phyloP scores from a whole-genome alignment of 2,888 invertebrate genomes.

The Sisyra nigra region DNA sequence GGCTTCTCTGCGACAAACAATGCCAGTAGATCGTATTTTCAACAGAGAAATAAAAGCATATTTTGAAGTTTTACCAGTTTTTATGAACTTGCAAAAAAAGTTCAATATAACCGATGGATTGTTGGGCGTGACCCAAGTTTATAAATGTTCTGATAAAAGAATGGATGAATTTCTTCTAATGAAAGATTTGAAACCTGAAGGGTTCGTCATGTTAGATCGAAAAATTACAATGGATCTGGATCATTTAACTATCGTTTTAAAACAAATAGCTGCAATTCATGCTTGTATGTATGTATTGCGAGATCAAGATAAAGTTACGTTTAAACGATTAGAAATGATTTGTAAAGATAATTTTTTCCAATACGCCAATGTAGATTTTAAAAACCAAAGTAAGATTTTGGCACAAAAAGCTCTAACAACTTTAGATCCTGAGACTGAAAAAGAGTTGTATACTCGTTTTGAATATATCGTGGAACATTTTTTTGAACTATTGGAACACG shows the following conservation, averaged over 20 bases:
- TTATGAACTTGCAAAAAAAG: conserved; percentile 10
- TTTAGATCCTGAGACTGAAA: too few relatives aligned
- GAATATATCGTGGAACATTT: too few relatives aligned
- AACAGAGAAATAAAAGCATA: conserved; percentile 7
- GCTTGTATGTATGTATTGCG: not conserved
- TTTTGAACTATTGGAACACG: too few relatives aligned
- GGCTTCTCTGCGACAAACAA: conserved; percentile 1
- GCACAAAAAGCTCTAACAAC: too few relatives aligned
- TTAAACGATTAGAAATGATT: not conserved
- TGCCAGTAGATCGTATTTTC: not conserved
- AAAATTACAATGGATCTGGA: conserved; percentile 2
- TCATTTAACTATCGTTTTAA: conserved; percentile 2
- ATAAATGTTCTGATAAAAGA: not conserved
- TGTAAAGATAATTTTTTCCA: not conserved
- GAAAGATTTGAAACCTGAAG: conserved; percentile 2
- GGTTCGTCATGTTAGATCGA: conserved; percentile 2
- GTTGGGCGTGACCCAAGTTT: not conserved
- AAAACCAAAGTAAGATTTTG: too few relatives aligned
- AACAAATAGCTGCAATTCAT: conserved; percentile 1
- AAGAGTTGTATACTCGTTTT: too few relatives aligned
- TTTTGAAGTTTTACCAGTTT: conserved; percentile 10
- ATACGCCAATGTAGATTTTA: too few relatives aligned
- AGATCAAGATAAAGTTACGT: not conserved
- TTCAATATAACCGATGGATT: conserved; percentile 5
- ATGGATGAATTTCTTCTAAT: conserved; percentile 5